Evolutionary conservation across 2,888 invertebrate species (phyloP), one percentile per base, ranked within the genome.

Genomic region (Agonopterix alstromeriana): DNA sequence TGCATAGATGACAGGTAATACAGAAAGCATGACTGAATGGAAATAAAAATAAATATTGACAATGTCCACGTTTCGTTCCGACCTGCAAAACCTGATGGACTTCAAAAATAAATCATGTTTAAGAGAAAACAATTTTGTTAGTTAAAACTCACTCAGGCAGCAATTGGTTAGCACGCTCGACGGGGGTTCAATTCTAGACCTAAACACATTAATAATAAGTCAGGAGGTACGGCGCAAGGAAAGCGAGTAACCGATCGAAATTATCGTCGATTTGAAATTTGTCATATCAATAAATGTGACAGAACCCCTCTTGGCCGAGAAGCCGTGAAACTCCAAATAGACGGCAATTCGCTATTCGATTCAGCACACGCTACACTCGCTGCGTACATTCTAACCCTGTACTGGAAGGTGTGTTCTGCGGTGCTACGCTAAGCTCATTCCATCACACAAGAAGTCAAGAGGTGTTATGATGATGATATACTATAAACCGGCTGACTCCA

Each of bases 61-160:
- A 56, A 63, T 57, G 59, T 53, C 60, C 55, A 55, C 54, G 53
- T 49, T 54, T 53, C 53, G 58, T 55, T 55, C 50, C 59, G 63
- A 63, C 57, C 64, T 56, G 60, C 27, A 61, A 62, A 67, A 68
- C 64, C 57, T 62, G 73, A 76, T 81, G 88, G 88, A 88, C 88
- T 88, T 88, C 88, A 88, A 88, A 87, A 88, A 88, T 88, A 88
- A 87, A 88, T 84, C 65, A 76, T 77, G 72, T 76, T 68, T 56
- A 57, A 45, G 43, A 47, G 63, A 63, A 67, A 65, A 68, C 62
- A 61, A 10, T 38, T 11, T 64, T 69, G 84, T 87, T 86, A 86
- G 85, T 86, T 64, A 75, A 82, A 84, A 78, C 86, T 86, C 89
- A 89, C 89, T 89, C 89, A 89, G 89, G 89, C 89, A 89, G 87